Conservation (phyloP, 2,797 vertebrate species). For the Esox masquinongy region DNA sequence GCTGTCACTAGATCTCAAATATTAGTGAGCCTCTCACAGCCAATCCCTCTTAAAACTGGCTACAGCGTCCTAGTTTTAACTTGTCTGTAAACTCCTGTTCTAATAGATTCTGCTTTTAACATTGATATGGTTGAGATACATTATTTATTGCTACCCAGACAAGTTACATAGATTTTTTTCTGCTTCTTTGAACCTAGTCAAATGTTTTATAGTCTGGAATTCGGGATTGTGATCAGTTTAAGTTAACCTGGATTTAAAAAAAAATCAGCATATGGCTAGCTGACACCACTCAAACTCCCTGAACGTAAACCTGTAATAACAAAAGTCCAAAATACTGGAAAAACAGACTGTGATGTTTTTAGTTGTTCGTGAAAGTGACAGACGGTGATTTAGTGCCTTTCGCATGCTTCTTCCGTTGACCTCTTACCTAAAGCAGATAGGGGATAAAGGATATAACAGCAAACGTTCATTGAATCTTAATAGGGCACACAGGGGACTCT, state of each 20-base stretch:
- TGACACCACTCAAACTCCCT: slow-evolving; percentile 30
- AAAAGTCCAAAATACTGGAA: slow-evolving; percentile 47
- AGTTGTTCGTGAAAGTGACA: slow-evolving; percentile 54
- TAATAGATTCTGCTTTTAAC: slow-evolving; percentile 25
- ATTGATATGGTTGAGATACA: slow-evolving; percentile 22
- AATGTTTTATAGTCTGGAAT: slow-evolving; percentile 30
- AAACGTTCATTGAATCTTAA: slow-evolving; percentile 51
- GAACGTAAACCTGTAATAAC: slow-evolving; percentile 40
- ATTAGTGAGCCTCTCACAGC: slow-evolving; percentile 37
- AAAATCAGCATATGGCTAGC: slow-evolving; percentile 41
- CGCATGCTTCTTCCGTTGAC: slow-evolving; percentile 37
- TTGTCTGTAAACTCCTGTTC: neutral
- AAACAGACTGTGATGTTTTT: slow-evolving; percentile 43
- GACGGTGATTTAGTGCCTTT: slow-evolving; percentile 43
- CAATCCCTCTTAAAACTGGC: slow-evolving; percentile 41
- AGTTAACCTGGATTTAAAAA: slow-evolving; percentile 44
- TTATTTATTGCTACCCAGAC: slow-evolving; percentile 32
- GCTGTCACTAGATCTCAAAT: slow-evolving; percentile 14
- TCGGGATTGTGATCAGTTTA: slow-evolving; percentile 37
- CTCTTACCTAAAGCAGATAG: slow-evolving; percentile 33
- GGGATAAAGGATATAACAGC: slow-evolving; percentile 45
- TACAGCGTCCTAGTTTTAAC: slow-evolving; percentile 17
- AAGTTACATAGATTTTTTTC: neutral
- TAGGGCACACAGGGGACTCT: slow-evolving; percentile 50
- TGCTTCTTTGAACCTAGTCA: slow-evolving; percentile 30